Conservation (phyloP, 1,140 invertebrate species). For the Lineus longissimus region DNA sequence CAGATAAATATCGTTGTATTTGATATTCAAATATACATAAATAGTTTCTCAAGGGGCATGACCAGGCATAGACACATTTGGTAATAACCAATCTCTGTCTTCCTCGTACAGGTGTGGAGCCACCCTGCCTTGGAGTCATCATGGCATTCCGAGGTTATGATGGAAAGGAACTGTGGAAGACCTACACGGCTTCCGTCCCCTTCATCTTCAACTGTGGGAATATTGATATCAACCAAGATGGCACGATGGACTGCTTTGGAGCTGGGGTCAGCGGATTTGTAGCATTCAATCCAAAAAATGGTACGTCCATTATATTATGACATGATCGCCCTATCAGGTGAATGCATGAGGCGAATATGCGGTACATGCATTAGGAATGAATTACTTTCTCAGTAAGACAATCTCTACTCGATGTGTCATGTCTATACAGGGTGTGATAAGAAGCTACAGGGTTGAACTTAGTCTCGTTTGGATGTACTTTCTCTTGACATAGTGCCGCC, state of each 20-base stretch:
- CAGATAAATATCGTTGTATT: background rate
- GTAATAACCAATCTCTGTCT: background rate
- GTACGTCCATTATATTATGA: conserved; percentile 21
- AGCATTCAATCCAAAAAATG: conserved; percentile 37
- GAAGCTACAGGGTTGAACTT: too few species aligned
- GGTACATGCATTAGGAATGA: background rate
- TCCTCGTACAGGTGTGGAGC: conserved; percentile 17
- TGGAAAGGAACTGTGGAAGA: conserved; percentile 37
- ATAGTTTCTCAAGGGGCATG: background rate
- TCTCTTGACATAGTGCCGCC: too few species aligned
- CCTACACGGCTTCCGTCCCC: conserved; percentile 21
- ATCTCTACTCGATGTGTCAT: too few species aligned
- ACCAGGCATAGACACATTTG: background rate
- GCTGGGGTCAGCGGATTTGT: conserved; percentile 30
- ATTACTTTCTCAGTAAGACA: too few species aligned
- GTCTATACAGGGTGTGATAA: too few species aligned
- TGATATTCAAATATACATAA: too few species aligned
- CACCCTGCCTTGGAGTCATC: conserved; percentile 31
- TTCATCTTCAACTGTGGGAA: conserved; percentile 39
- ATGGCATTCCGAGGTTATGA: conserved; percentile 41
- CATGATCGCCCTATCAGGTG: background rate
- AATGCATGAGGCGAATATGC: background rate
- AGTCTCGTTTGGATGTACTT: too few species aligned
- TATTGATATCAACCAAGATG: conserved; percentile 44
- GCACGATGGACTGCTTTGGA: conserved; percentile 37